These are phyloP conservation scores for Cabera pusaria DNA, from an alignment of 2,888 invertebrate genomes.

Conservation along the genomic window DNA sequence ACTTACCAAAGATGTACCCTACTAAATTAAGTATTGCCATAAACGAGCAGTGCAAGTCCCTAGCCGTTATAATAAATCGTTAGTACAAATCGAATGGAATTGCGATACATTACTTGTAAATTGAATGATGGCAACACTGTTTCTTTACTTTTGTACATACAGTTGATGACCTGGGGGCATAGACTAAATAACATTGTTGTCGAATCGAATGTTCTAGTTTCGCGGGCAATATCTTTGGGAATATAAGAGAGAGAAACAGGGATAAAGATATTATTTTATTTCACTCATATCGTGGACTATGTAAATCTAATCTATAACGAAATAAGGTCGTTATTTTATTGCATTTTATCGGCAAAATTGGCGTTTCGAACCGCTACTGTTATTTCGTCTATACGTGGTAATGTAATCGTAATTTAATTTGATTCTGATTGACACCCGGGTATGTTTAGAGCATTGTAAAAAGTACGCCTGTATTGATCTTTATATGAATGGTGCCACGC, in stretches of 20 bases:
- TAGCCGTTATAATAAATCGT: conserved; percentile 47
- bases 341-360: too few relatives aligned
- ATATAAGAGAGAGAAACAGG: too few relatives aligned
- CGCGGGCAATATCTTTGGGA: too few relatives aligned
- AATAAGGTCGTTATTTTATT: too few relatives aligned
- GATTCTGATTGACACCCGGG: conserved; percentile 42
- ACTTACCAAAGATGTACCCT: conserved; percentile 26
- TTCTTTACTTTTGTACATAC: conserved; percentile 61
- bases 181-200: too few relatives aligned
- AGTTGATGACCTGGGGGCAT: too few relatives aligned
- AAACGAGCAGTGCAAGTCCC: conserved; percentile 45
- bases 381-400: conserved; percentile 27
- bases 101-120: conserved; percentile 45
- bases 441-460: conserved; percentile 46
- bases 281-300: too few relatives aligned
- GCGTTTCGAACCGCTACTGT: too few relatives aligned
- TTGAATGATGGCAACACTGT: conserved; percentile 50
- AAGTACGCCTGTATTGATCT: conserved; percentile 31
- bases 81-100: conserved; percentile 51
- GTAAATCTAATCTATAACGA: too few relatives aligned
- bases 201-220: too few relatives aligned
- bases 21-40: conserved; percentile 2
- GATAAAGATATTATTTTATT: too few relatives aligned
- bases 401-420: conserved; percentile 51
- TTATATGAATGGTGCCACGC: too few relatives aligned